Evolutionary conservation across 1,140 invertebrate genomes (phyloP).

Genomic region (Frieseomelitta varia): DNA sequence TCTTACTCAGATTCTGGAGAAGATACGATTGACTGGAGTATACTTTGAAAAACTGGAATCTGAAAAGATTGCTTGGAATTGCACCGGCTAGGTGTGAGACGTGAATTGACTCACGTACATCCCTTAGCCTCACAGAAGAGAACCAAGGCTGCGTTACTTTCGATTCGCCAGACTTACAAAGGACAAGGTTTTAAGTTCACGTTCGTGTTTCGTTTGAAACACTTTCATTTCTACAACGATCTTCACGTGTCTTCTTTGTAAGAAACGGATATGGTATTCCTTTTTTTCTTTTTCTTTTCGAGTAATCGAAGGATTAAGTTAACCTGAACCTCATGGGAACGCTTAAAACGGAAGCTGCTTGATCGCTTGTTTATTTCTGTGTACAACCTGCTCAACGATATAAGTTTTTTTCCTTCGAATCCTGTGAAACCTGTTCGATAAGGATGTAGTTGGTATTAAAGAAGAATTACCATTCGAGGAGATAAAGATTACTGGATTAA

Average conservation of each 20-base stretch:
- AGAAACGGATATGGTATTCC: not conserved
- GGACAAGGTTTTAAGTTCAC: not conserved
- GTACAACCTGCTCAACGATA: not conserved
- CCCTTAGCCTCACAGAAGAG: not conserved
- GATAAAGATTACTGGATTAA: not conserved
- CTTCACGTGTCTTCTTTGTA: not conserved
- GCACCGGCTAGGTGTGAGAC: not conserved
- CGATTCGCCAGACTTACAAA: not conserved
- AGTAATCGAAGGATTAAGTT: not conserved
- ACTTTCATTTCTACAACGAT: not conserved
- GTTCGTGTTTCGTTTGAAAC: not conserved
- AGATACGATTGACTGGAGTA: not conserved
- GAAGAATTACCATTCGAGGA: too few relatives aligned
- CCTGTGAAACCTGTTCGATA: not conserved
- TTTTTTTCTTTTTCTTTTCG: not conserved
- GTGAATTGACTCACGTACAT: constrained; percentile 21
- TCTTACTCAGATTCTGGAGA: too few relatives aligned
- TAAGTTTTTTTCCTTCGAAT: not conserved
- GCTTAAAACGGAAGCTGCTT: not conserved
- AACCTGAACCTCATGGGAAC: not conserved
- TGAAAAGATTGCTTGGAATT: not conserved
- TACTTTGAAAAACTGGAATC: not conserved
- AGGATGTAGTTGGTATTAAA: not conserved
- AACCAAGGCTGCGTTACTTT: constrained; percentile 19
- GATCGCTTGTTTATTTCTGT: not conserved